Percentiles rank a stretch among this genome's conserved stretches.
These are phyloP conservation scores for Choristoneura fumiferana DNA, from an alignment of 1,140 invertebrate species.

Conservation along the genomic window DNA sequence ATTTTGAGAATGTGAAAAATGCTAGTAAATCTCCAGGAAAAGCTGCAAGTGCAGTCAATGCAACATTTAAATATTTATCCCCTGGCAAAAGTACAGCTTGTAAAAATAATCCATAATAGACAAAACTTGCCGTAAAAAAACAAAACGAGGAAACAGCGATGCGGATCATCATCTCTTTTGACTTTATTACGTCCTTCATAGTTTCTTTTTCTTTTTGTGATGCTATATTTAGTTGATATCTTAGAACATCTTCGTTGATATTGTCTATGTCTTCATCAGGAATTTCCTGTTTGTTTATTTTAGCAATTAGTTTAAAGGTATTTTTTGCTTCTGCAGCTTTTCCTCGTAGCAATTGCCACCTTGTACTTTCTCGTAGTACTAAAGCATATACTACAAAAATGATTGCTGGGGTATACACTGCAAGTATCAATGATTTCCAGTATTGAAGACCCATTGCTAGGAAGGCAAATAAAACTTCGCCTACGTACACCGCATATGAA, in stretches of 20 bases:
- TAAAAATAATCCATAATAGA: constrained; percentile 89
- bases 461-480: constrained; percentile 54
- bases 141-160: constrained; percentile 76
- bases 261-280: constrained; percentile 43
- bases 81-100: constrained; percentile 86
- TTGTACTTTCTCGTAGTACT: constrained; percentile 51
- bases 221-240: constrained; percentile 48
- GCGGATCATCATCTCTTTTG: constrained; percentile 57
- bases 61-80: constrained; percentile 84
- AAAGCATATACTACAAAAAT: constrained; percentile 44
- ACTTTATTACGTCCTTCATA: constrained; percentile 49
- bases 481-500: constrained; percentile 51
- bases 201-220: constrained; percentile 52
- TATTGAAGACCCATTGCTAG: constrained; percentile 52
- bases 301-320: constrained; percentile 43
- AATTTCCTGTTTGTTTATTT: constrained; percentile 48
- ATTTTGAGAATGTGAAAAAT: constrained; percentile 79
- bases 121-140: constrained; percentile 84
- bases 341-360: constrained; percentile 60
- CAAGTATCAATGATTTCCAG: constrained; percentile 54
- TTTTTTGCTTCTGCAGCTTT: constrained; percentile 46
- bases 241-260: constrained; percentile 42
- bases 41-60: constrained; percentile 81
- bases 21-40: constrained; percentile 84
- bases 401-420: constrained; percentile 50